Evolutionary conservation across 2,797 vertebrate genomes (phyloP), one percentile per base, ranked within the genome.

Genomic region (Synaphobranchus kaupii): DNA sequence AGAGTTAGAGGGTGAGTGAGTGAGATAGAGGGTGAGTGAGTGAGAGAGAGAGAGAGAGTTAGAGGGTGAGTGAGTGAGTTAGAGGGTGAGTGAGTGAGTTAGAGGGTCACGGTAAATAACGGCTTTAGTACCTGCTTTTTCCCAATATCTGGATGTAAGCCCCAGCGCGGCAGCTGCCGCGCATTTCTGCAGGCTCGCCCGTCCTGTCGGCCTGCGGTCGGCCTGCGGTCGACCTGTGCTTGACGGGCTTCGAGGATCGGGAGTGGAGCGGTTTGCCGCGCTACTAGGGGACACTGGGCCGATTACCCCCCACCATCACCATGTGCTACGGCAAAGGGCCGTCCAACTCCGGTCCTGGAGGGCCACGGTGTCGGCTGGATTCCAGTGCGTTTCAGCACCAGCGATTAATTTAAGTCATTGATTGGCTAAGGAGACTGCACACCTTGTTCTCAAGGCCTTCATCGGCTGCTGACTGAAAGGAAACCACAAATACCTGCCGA

Each of bases 41-140:
- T 66, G n/a, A n/a, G 80, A 54, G 47, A 84, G 63, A 17, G 56
- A 25, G 56, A 1, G 63, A 50, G 84, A 48, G 63, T 68, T 31
- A 15, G 34, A 6, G 73, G 2, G 34, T 76, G 73, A 2, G 73
- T 39, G 73, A 9, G 34, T 39, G 39, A 17, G 39, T 39, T 34
- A 28, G 68, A 10, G 68, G 1, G 31, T 71, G 68, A 73, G 50
- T 25, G 83, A 83, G 50, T 5, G 9, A 73, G 34, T 44, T 10
- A 25, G 1, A 68, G 44, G 0, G 25, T 25, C n/a, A n/a, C n/a
- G n/a, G 89, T 91, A 93, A 91, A 92, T 90, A 91, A 91, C 78
- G 58, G 90, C 86, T 91, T 92, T 92, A 90, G 88, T 91, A 91
- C 91, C 91, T 91, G 92, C 86, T 91, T 90, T 87, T 90, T 84